Evolutionary conservation across 2,113 vertebrate genomes (phyloP), one percentile per base, ranked within the genome.

Genomic region (Chlorodrepanis virens): DNA sequence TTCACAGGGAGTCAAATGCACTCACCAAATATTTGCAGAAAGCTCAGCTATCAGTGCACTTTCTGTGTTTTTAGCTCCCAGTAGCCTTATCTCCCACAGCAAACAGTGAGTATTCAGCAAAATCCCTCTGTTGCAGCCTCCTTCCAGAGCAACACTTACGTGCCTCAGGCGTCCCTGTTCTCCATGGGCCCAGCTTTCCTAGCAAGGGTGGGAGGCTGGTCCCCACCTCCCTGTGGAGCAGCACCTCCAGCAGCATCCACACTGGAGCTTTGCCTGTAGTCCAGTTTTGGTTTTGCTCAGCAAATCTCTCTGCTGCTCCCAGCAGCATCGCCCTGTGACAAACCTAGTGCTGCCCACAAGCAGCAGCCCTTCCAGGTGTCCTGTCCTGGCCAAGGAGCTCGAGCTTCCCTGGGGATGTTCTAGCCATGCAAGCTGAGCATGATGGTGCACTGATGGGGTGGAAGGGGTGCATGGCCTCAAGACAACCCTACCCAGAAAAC

Each of bases 1-100:
- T 52, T 81, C 22, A 25, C 42, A 57, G 23, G 40, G 45, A 90
- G 63, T 74, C 63, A 91, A 92, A 93, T 45, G 56, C 59, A 53
- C 59, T 94, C 23, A 10, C 15, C 83, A 95, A 96, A 94, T 94
- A 95, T 87, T 95, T 94, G 71, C 90, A 88, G 88, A 88, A 77
- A 83, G 64, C 49, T 47, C 65, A 79, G 45, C 40, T 77, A 33
- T 86, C 76, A 80, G 56, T 61, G 42, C 23, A n/a, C 45, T 60
- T 52, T 16, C 65, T 50, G 15, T 54, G 44, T 17, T 70, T 27
- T 70, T 25, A 49, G 31, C 44, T 91, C 81, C 45, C 47, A n/a
- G 50, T 29, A 67, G 70, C 70, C 68, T 87, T 76, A 74, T 92
- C 53, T 91, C 61, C 40, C 53, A 64, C 16, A 86, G 75, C 65